Percentiles rank a stretch among this genome's conserved stretches.
Conservation (phyloP, 2,113 vertebrate species). For the Genyomyrus donnyi region DNA sequence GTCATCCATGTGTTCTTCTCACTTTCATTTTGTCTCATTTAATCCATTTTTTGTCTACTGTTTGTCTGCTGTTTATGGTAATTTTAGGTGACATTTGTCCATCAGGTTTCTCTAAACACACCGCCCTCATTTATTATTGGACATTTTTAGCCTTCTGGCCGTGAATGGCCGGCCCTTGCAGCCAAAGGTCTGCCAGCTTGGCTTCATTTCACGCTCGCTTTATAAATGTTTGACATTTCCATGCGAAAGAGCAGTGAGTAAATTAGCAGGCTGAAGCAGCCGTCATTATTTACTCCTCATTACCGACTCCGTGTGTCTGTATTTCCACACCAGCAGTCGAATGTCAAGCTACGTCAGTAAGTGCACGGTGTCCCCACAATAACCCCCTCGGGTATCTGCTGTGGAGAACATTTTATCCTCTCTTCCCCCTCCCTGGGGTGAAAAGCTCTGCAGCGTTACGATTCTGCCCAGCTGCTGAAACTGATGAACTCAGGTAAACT, state of each 20-base stretch:
- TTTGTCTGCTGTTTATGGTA: neutral
- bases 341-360: neutral
- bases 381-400: neutral
- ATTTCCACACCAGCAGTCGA: neutral
- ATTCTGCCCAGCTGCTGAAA: neutral
- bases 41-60: neutral
- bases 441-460: neutral
- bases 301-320: neutral
- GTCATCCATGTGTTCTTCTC: neutral
- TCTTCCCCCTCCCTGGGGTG: neutral
- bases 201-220: neutral
- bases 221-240: neutral
- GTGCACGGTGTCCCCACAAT: neutral
- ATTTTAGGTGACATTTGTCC: neutral
- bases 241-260: neutral
- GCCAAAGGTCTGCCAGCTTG: neutral
- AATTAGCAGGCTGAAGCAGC: neutral
- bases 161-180: neutral
- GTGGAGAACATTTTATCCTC: neutral
- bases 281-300: neutral
- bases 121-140: neutral
- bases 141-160: neutral
- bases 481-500: neutral
- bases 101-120: neutral
- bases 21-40: neutral